Percentiles rank a stretch among this genome's conserved stretches.
Conservation (phyloP, 2,888 invertebrate species). For the Diabrotica balteata region DNA sequence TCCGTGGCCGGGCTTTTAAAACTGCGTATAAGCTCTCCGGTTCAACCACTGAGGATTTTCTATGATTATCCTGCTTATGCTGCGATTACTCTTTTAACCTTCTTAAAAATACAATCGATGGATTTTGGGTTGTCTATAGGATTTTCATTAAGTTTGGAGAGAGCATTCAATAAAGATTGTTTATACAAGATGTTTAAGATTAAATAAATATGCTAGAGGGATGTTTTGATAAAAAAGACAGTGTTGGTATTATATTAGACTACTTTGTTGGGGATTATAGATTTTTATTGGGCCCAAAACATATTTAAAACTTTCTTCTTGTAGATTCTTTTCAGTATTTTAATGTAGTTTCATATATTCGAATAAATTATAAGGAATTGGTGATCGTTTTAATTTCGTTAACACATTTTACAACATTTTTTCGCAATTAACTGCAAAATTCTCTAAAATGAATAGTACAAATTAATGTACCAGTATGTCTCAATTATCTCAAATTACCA, state of each 20-base stretch:
- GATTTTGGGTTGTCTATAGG: constrained; percentile 10
- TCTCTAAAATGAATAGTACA: too few relatives aligned
- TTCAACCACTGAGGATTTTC: constrained; percentile 31
- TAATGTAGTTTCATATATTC: too few relatives aligned
- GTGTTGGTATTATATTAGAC: neutral
- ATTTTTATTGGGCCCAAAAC: neutral
- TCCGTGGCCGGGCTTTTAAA: constrained; percentile 23
- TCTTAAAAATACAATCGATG: constrained; percentile 39
- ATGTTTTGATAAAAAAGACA: neutral
- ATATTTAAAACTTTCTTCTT: neutral
- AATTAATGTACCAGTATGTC: too few relatives aligned
- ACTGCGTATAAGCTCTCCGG: constrained; percentile 31
- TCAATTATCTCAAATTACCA: too few relatives aligned
- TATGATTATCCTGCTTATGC: constrained; percentile 50
- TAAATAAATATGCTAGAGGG: neutral
- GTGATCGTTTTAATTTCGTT: too few relatives aligned
- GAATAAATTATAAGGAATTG: too few relatives aligned
- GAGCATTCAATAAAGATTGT: neutral
- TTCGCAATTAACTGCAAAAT: too few relatives aligned
- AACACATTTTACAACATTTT: too few relatives aligned
- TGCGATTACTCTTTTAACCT: constrained; percentile 49
- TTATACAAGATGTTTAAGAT: neutral
- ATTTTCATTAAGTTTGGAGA: constrained; percentile 3
- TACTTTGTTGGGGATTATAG: neutral
- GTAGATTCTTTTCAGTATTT: neutral